Conservation (phyloP, 2,113 vertebrate genomes). For the Varanus salvator region DNA sequence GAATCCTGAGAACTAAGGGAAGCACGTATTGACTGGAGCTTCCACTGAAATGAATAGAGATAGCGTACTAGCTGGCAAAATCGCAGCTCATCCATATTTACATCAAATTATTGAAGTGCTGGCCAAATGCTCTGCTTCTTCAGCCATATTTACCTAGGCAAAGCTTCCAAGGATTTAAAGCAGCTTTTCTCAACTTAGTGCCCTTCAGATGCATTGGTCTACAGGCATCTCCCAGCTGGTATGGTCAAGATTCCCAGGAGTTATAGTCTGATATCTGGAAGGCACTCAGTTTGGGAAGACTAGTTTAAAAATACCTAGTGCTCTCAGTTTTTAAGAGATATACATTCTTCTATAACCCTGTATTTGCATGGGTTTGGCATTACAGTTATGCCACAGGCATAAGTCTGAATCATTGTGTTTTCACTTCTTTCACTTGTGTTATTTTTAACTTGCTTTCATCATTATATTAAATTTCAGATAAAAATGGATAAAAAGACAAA, state of each 20-base stretch:
- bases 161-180: not conserved
- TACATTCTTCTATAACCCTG: not conserved
- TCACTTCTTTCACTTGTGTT: not conserved
- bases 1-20: not conserved
- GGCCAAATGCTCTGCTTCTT: not conserved
- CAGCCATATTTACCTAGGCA: no score
- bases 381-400: not conserved
- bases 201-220: no score
- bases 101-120: not conserved
- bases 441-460: not conserved
- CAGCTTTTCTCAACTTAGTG: not conserved
- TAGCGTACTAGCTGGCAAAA: not conserved
- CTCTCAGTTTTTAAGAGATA: not conserved
- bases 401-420: not conserved
- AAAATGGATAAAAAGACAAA: constrained; percentile 9
- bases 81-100: not conserved
- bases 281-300: not conserved
- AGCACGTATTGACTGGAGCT: no score
- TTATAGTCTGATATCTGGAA: no score
- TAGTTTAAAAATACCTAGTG: not conserved
- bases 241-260: no score
- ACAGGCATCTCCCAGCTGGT: no score
- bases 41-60: not conserved
- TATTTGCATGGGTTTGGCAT: not conserved
- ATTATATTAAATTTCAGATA: not conserved